These are phyloP conservation scores for Venustoraphidia nigricollis DNA, from an alignment of 2,888 invertebrate species.

Conservation along the genomic window DNA sequence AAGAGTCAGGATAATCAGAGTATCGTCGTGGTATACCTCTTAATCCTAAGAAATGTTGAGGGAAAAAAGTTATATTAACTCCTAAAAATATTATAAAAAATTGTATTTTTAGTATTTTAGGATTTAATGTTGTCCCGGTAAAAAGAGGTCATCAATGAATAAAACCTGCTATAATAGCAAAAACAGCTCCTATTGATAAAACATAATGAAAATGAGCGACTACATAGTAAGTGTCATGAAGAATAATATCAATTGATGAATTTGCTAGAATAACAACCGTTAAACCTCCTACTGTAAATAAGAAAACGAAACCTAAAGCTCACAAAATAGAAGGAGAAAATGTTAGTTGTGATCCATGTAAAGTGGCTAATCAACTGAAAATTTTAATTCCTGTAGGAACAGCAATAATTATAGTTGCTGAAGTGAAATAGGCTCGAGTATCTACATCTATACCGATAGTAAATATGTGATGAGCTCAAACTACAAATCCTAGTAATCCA, in stretches of 20 bases:
- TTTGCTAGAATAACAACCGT: constrained; percentile 54
- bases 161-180: constrained; percentile 60
- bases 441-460: constrained; percentile 73
- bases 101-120: constrained; percentile 46
- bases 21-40: constrained; percentile 62
- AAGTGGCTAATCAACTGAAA: constrained; percentile 60
- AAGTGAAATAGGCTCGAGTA: constrained; percentile 70
- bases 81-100: constrained; percentile 58
- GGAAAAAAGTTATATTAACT: constrained; percentile 68
- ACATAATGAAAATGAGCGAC: constrained; percentile 75
- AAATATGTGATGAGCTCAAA: constrained; percentile 77
- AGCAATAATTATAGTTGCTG: constrained; percentile 77
- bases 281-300: constrained; percentile 62
- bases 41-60: constrained; percentile 59
- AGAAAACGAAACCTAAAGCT: constrained; percentile 58
- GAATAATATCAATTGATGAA: constrained; percentile 58
- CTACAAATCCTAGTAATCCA: constrained; percentile 69
- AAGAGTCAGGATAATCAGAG: constrained; percentile 54
- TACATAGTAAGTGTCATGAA: constrained; percentile 76
- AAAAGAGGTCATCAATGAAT: constrained; percentile 57
- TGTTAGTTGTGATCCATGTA: constrained; percentile 46
- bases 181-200: constrained; percentile 63
- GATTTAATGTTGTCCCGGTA: constrained; percentile 42
- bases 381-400: constrained; percentile 75
- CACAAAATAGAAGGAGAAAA: constrained; percentile 45